Evolutionary conservation across 2,888 invertebrate genomes (phyloP).

Genomic region (Torymus auratus): DNA sequence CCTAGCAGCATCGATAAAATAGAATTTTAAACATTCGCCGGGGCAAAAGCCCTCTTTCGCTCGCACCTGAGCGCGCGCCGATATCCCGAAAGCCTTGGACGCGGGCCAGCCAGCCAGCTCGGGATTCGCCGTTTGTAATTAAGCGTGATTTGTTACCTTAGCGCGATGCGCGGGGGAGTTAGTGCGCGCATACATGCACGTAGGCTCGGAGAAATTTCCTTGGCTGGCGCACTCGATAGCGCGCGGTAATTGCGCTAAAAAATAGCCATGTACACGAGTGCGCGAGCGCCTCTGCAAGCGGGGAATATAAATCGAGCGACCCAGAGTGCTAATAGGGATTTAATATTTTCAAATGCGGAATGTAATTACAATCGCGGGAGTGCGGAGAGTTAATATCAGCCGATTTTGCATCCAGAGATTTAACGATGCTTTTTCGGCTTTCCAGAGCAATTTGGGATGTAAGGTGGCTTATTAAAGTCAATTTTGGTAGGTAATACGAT

Average conservation of each 20-base stretch:
- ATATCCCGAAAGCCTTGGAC: slow-evolving; percentile 49
- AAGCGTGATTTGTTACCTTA: slow-evolving; percentile 56
- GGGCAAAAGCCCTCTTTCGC: neutral
- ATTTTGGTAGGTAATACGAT: no score
- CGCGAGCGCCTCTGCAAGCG: neutral
- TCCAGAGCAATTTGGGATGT: no score
- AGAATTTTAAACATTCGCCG: slow-evolving; percentile 38
- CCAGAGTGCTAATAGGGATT: slow-evolving; percentile 17
- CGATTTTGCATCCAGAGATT: no score
- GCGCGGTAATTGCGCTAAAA: slow-evolving; percentile 24
- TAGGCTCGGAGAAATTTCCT: slow-evolving; percentile 50
- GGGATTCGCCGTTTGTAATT: slow-evolving; percentile 54
- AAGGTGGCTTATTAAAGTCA: no score
- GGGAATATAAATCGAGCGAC: slow-evolving; percentile 5
- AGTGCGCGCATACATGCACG: neutral
- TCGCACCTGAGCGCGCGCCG: slow-evolving; percentile 29
- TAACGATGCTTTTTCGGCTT: no score
- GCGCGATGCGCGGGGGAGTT: neutral
- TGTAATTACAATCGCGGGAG: slow-evolving; percentile 8
- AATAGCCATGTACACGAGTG: slow-evolving; percentile 9
- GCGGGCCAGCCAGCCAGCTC: slow-evolving; percentile 43
- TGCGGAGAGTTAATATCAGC: neutral
- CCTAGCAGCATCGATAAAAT: slow-evolving; percentile 47
- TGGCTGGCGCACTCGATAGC: slow-evolving; percentile 9
- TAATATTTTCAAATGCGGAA: slow-evolving; percentile 13